Percentiles rank a stretch among this genome's conserved stretches.
phyloP scores from a whole-genome alignment of 2,113 vertebrate species.

The Rhegmatorhina hoffmannsi region DNA sequence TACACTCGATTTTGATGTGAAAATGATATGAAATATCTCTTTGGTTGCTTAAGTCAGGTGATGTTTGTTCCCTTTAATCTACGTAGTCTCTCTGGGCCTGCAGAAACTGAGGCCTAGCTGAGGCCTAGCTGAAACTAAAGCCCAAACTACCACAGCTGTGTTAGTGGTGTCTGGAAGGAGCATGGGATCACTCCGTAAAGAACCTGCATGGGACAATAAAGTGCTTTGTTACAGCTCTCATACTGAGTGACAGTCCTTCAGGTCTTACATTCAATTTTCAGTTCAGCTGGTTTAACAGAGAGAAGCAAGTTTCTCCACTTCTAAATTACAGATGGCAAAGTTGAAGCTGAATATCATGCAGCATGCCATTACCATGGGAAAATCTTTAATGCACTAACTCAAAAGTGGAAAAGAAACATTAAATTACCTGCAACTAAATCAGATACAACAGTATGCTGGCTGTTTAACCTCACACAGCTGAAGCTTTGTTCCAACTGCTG shows the following conservation, averaged over 20 bases:
- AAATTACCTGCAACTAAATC: neutral
- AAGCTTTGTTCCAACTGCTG: neutral
- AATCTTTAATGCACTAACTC: neutral
- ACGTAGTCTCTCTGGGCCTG: too few species aligned
- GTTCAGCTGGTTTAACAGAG: neutral
- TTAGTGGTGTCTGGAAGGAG: neutral
- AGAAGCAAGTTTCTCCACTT: neutral
- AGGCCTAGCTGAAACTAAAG: too few species aligned
- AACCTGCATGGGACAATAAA: neutral
- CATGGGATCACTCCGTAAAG: neutral
- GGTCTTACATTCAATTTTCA: neutral
- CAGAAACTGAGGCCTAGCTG: too few species aligned
- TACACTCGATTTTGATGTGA: too few species aligned
- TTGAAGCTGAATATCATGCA: neutral
- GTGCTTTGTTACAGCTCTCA: neutral
- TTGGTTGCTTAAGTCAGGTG: too few species aligned
- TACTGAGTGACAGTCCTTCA: neutral
- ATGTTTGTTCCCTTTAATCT: too few species aligned
- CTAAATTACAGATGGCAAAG: neutral
- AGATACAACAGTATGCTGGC: neutral
- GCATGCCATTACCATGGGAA: neutral
- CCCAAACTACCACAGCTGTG: too few species aligned
- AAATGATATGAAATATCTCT: too few species aligned
- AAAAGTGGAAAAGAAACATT: neutral
- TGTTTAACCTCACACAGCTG: neutral